Evolutionary conservation across 1,140 invertebrate species (phyloP).

Genomic region (Danaus melanippus): DNA sequence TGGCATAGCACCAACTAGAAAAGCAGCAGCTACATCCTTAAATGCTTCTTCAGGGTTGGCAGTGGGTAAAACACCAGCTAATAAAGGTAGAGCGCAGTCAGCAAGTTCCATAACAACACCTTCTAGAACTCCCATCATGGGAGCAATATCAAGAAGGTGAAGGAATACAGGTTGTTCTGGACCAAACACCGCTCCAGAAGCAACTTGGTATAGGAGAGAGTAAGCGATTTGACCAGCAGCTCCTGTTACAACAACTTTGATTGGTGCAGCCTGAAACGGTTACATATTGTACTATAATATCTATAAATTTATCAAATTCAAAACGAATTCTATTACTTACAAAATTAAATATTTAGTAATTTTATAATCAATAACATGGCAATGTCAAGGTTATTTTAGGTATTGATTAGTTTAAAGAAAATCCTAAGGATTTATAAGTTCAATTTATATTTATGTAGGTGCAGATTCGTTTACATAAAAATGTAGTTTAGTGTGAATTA

Average conservation of each 20-base stretch:
- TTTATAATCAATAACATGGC: slow-evolving; percentile 2
- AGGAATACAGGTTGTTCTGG: slow-evolving; percentile 89
- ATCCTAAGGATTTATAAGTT: too few species aligned
- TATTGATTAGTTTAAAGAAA: too few species aligned
- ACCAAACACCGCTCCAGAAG: slow-evolving; percentile 98
- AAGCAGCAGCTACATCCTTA: slow-evolving; percentile 97
- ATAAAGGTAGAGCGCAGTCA: slow-evolving; percentile 95
- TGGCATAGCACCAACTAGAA: slow-evolving; percentile 99
- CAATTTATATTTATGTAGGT: too few species aligned
- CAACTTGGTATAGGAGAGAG: slow-evolving; percentile 93
- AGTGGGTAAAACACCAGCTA: slow-evolving; percentile 89
- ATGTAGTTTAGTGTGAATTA: too few species aligned
- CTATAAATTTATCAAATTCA: too few species aligned
- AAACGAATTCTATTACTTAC: too few species aligned
- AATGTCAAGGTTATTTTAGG: slow-evolving; percentile 8
- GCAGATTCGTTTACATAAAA: too few species aligned
- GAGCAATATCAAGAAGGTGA: slow-evolving; percentile 94
- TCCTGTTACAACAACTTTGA: slow-evolving; percentile 96
- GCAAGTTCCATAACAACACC: slow-evolving; percentile 98
- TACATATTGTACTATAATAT: too few species aligned
- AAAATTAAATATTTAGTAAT: too few species aligned
- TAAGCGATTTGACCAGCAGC: slow-evolving; percentile 99
- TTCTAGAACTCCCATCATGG: slow-evolving; percentile 94
- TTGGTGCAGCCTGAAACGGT: slow-evolving; percentile 79
- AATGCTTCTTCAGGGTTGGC: slow-evolving; percentile 92